Evolutionary conservation across 2,888 invertebrate genomes (phyloP), one percentile per base, ranked within the genome.

Genomic region (Aleiodes testaceus): DNA sequence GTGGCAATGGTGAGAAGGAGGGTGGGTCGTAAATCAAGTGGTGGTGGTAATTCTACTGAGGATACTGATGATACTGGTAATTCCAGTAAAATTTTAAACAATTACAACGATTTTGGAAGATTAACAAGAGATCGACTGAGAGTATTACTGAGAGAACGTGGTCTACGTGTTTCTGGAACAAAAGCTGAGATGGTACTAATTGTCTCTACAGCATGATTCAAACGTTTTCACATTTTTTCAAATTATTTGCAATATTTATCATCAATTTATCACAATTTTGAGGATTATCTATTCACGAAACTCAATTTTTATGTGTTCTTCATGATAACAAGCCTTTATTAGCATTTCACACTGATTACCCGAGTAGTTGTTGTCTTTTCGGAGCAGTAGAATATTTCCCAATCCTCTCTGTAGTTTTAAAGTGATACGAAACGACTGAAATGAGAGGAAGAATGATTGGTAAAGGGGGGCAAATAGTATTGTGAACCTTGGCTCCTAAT

Each of bases 151-250:
- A 84, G 82, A 79, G 82, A 82, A 78, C 82, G 81, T 79, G 79
- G 80, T 77, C 82, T 82, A 73, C 81, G 80, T 75, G 75, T 81
- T 76, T 77, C 79, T 78, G 81, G 82, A 78, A 84, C 79, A 79
- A 84, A 82, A 78, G 80, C 80, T 75, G 80, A 80, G 74, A 84
- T 81, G 85, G 85, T 85, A 85, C 80, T 80, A 74, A 72, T 65
- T 22, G 69, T 72, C 42, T 68, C 49, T 59, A 66, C 22, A 20
- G 12, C 63, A 30, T 61, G 50, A 18, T 66, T 53, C 44, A 47
- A 18, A 26, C 26, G 3, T 26, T 30, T 68, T 70, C 55, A 49
- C 73, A 67, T 69, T 69, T 73, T 59, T 63, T 64, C 20, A 59
- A 66, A 65, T 63, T 59, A 66, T 44, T 45, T 70, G 12, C 36